Evolutionary conservation across 2,888 invertebrate genomes (phyloP), one percentile per base, ranked within the genome.

Genomic region (Periphyllus acericola): DNA sequence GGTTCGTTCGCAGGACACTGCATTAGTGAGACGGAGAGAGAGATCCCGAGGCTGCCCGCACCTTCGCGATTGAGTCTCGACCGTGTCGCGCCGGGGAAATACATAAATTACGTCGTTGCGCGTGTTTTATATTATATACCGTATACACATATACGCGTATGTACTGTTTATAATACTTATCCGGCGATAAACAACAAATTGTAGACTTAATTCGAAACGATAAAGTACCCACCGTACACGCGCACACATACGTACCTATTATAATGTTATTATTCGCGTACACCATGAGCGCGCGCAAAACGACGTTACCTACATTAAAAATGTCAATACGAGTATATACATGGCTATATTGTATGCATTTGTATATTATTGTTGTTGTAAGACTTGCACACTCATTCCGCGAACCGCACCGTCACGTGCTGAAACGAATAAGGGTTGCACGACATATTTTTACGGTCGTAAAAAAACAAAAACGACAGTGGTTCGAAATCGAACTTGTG

Each of bases 31-130:
- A 40, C 19, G 21, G 36, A 34, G 40, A 68, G 21, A 5, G 60
- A 36, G 60, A 36, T 81, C 81, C 46, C 25, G 81, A 68, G 81
- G 81, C 46, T 68, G 21, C 40, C 11, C 71, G 71, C 71, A 32
- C 71, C 29, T 71, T 71, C 29, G 80, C 82, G 76, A 29, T 34
- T 55, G 60, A 79, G 79, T 79, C 29, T 52, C 76, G 76, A 76
- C 52, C 46, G 76, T 46, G 76, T 40, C 29, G 76, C 76, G 46
- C 32, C 46, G 76, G 25, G 14, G 46, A 17, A 11, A n/a, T 46
- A 46, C 76, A 46, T 46, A 46, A 29, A n/a, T 76, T 76, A 76
- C 40, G 46, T 14, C 74, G n/a, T 29, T 68, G 29, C 46, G 46
- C 40, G 40, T 76, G 76, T 46, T 29, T 76, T 52, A 29, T 29